phyloP scores from a whole-genome alignment of 1,140 invertebrate genomes.

The Microvelia longipes region DNA sequence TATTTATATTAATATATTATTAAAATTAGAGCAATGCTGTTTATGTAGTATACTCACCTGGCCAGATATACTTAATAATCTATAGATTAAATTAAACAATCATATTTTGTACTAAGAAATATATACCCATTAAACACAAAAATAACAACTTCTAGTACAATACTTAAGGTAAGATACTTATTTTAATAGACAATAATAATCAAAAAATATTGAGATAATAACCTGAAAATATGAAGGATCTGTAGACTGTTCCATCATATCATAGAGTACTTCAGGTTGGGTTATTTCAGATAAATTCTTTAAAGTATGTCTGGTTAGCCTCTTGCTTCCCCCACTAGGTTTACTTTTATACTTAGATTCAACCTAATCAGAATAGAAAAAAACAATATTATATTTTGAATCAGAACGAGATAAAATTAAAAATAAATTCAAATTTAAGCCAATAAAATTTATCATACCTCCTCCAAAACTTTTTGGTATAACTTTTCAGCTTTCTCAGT shows the following conservation, averaged over 20 bases:
- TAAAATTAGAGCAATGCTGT: too few relatives aligned
- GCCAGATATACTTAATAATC: too few relatives aligned
- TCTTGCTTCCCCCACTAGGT: neutral
- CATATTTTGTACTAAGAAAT: too few relatives aligned
- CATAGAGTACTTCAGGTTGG: constrained; percentile 3
- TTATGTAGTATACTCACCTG: too few relatives aligned
- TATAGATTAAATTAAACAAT: too few relatives aligned
- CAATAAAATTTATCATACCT: constrained; percentile 25
- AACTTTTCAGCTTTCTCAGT: constrained; percentile 30
- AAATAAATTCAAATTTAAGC: neutral
- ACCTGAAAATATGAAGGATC: neutral
- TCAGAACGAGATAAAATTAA: neutral
- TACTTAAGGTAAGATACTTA: too few relatives aligned
- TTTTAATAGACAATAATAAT: too few relatives aligned
- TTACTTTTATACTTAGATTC: constrained; percentile 8
- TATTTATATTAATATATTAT: too few relatives aligned
- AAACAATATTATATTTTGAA: neutral
- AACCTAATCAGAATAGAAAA: constrained; percentile 9
- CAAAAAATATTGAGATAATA: too few relatives aligned
- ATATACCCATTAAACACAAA: too few relatives aligned
- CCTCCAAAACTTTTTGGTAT: constrained; percentile 31
- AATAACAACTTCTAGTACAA: too few relatives aligned
- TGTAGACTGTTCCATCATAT: neutral
- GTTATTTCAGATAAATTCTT: constrained; percentile 5
- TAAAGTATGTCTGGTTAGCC: neutral